Percentiles rank a stretch among this genome's conserved stretches.
These are phyloP conservation scores for Antheraea assamensis DNA, from an alignment of 2,888 invertebrate species.

Conservation along the genomic window DNA sequence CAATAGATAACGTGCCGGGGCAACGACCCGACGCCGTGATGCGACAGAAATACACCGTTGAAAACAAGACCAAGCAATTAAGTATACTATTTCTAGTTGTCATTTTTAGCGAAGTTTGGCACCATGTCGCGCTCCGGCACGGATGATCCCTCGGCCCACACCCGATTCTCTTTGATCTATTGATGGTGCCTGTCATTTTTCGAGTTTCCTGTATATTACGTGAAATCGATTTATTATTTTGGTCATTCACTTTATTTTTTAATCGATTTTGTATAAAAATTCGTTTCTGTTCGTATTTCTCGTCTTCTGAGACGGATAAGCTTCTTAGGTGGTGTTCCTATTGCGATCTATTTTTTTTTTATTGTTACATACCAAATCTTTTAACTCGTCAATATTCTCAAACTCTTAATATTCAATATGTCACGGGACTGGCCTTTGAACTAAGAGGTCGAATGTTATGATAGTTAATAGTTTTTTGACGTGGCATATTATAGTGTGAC, in stretches of 20 bases:
- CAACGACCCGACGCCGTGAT: conserved; percentile 27
- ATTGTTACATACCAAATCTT: no score
- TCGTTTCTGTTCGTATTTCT: no score
- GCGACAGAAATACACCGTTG: conserved; percentile 29
- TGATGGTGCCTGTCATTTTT: conserved; percentile 18
- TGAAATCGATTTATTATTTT: background rate
- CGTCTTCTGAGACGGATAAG: no score
- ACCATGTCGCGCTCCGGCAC: conserved; percentile 26
- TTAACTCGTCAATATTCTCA: no score
- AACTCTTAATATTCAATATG: no score
- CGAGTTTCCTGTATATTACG: conserved; percentile 1
- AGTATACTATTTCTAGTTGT: conserved; percentile 54
- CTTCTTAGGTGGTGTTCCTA: no score
- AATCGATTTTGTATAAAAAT: background rate
- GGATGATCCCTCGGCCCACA: conserved; percentile 13
- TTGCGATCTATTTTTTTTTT: no score
- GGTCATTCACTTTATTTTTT: background rate
- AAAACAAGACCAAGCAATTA: conserved; percentile 37
- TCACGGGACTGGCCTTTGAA: no score
- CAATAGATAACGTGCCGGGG: conserved; percentile 29
- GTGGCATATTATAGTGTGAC: no score
- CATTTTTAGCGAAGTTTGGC: conserved; percentile 59
- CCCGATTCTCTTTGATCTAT: conserved; percentile 22
- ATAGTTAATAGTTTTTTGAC: no score
- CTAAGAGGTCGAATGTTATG: no score